Percentiles rank a stretch among this genome's conserved stretches.
Evolutionary conservation across 1,140 invertebrate genomes (phyloP).

Genomic region (Patella vulgata): DNA sequence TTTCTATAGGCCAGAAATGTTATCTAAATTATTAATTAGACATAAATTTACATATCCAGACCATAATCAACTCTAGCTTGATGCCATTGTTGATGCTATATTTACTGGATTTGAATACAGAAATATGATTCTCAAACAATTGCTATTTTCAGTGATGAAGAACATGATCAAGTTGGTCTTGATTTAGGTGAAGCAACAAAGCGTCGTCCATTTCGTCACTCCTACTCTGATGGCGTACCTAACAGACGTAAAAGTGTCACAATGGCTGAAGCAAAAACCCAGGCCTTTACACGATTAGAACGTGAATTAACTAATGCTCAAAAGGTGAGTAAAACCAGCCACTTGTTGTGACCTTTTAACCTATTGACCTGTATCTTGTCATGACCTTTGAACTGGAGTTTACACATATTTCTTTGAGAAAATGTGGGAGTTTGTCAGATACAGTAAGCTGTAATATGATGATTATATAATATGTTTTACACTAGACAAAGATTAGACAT

Average conservation of each 20-base stretch:
- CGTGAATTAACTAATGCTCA: conserved; percentile 76
- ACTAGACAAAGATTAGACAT: not conserved
- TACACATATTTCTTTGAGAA: not conserved
- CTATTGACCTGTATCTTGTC: not conserved
- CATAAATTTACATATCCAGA: too few species aligned
- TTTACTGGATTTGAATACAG: too few species aligned
- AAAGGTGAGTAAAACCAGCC: conserved; percentile 62
- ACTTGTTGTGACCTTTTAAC: not conserved
- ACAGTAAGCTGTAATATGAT: not conserved
- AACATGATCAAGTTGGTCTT: too few species aligned
- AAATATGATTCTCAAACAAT: too few species aligned
- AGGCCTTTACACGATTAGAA: conserved; percentile 72
- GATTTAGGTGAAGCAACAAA: not conserved
- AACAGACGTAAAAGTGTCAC: conserved; percentile 50
- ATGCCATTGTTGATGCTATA: too few species aligned
- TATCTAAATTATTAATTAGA: too few species aligned
- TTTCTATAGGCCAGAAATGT: too few species aligned
- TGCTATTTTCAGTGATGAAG: too few species aligned
- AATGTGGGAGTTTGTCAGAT: not conserved
- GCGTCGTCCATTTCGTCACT: conserved; percentile 39
- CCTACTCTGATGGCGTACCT: conserved; percentile 49
- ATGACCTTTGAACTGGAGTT: not conserved
- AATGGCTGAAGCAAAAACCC: conserved; percentile 74
- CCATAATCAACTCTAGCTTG: too few species aligned
- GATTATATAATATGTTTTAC: not conserved